These are phyloP conservation scores for Sardina pilchardus DNA, from an alignment of 2,113 vertebrate genomes.

Conservation along the genomic window DNA sequence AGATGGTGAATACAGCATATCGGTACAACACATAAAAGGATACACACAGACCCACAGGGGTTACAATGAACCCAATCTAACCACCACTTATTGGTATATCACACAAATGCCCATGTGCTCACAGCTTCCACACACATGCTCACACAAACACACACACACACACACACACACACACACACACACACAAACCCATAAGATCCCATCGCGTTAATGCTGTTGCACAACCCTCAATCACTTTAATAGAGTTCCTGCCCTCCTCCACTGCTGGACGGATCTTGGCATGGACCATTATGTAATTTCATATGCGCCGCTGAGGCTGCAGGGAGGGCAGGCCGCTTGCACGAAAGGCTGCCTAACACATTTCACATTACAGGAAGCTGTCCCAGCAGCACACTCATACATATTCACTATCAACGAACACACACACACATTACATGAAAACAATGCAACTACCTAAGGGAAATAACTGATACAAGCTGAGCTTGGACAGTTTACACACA, in stretches of 20 bases:
- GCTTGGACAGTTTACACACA: too few relatives aligned
- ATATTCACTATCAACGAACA: slow-evolving; percentile 13
- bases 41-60: background rate
- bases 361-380: background rate
- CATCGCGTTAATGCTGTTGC: slow-evolving; percentile 70
- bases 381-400: background rate
- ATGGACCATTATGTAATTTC: slow-evolving; percentile 60
- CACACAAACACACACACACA: slow-evolving; percentile 19
- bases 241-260: slow-evolving; percentile 55
- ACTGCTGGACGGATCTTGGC: slow-evolving; percentile 47
- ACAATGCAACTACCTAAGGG: too few relatives aligned
- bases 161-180: slow-evolving; percentile 33
- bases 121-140: background rate
- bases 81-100: slow-evolving; percentile 67
- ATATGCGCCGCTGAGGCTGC: slow-evolving; percentile 29
- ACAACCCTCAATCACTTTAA: slow-evolving; percentile 70
- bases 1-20: background rate
- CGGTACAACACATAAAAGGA: background rate
- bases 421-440: background rate
- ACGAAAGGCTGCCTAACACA: background rate
- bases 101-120: slow-evolving; percentile 46
- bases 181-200: slow-evolving; percentile 52
- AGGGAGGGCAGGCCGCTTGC: background rate
- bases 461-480: too few relatives aligned
- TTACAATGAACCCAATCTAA: slow-evolving; percentile 40